phyloP scores from a whole-genome alignment of 2,888 invertebrate genomes.

The Drosophila mayaguana region DNA sequence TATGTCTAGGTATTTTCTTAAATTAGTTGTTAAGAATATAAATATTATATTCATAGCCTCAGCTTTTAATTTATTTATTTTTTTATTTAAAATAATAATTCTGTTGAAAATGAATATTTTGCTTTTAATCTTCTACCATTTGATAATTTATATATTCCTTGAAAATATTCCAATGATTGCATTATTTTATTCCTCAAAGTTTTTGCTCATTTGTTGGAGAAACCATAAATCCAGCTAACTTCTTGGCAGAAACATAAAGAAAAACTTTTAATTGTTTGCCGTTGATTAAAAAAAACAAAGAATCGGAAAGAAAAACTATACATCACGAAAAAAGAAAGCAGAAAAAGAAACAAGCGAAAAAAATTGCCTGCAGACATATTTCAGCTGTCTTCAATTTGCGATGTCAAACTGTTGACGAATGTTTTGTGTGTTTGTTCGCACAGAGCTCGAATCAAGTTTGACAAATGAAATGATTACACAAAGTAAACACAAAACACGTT shows the following conservation, averaged over 20 bases:
- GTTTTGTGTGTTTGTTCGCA: slow-evolving; percentile 29
- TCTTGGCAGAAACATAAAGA: neutral
- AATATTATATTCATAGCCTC: too few species aligned
- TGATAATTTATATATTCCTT: neutral
- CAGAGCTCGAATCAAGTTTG: slow-evolving; percentile 68
- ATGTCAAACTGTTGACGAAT: slow-evolving; percentile 62
- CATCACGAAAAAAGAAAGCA: too few species aligned
- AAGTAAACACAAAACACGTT: slow-evolving; percentile 71
- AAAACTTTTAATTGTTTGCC: slow-evolving; percentile 6
- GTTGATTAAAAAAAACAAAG: slow-evolving; percentile 2
- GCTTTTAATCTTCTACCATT: too few species aligned
- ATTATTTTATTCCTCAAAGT: neutral
- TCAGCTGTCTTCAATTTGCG: slow-evolving; percentile 35
- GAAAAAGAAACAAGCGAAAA: neutral
- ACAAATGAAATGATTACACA: slow-evolving; percentile 80
- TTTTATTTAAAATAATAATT: too few species aligned
- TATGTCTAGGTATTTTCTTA: too few species aligned
- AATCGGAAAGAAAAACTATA: neutral
- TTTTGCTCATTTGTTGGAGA: neutral
- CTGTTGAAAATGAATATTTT: too few species aligned
- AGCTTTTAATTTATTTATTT: too few species aligned
- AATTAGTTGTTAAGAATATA: too few species aligned
- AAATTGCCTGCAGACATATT: slow-evolving; percentile 15
- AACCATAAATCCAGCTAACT: neutral
- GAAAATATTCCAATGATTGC: neutral